Base-by-base conservation (phyloP, 2,113 vertebrate species). In the Apodemus speciosus region DNA sequence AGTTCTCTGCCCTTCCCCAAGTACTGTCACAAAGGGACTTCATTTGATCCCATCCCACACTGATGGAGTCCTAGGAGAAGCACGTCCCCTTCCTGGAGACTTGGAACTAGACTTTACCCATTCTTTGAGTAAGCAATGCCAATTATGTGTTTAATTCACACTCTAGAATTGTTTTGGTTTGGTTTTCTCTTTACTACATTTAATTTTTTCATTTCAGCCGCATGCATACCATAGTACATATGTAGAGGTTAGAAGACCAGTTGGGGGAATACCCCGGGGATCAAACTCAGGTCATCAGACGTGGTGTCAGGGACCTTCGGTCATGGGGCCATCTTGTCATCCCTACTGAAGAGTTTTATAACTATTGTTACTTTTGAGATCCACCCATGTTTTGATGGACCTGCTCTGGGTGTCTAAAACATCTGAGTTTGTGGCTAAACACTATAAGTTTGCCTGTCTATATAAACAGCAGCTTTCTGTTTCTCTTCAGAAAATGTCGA, bases 391-490 rank as follows among this genome's bases (percentile, higher is more conserved):
- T 92, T 79, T 56, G 38, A 81, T 62, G 56, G 3, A 76, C 60
- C 79, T 89, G 68, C 43, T 32, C 43, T 49, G 1, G 13, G 14
- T 20, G 7, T 75, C 86, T 88, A 62, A 46, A 27, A 38, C 56
- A 53, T 89, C 72, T 38, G 76, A 73, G 84, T 40, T 60, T 84
- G 35, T 75, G 79, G 89, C 79, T 89, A 92, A 90, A 85, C 58
- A 93, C 93, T 95, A 92, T 93, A 73, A 93, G 79, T 90, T 64
- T 89, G 77, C 72, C 91, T 30, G 46, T 71, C 56, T 27, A n/a
- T 56, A 64, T 94, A 85, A 91, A 95, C 81, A 58, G 62, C 25
- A 21, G n/a, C 11, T 27, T 89, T 89, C 62, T 6, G 40, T 93
- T 32, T 88, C 35, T 64, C n/a, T 79, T 62, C 73, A 87, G 60